These are phyloP conservation scores for Chloropsis hardwickii DNA, from an alignment of 2,113 vertebrate species.

Conservation along the genomic window DNA sequence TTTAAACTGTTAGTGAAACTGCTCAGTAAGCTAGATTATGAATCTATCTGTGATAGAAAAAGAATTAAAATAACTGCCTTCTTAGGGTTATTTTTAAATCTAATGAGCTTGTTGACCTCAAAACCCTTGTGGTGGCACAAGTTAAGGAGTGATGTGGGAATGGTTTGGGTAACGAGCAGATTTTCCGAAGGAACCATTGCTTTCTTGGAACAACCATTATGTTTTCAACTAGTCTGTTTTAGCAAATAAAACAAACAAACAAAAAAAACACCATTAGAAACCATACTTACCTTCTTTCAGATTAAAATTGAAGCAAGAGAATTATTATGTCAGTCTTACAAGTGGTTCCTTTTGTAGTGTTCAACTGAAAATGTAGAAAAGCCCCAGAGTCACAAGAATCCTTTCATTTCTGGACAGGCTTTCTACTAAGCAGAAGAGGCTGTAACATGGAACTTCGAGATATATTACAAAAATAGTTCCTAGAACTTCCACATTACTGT, in stretches of 20 bases:
- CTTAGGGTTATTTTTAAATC: not conserved
- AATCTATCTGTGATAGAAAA: not conserved
- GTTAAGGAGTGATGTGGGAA: not conserved
- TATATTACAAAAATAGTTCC: not conserved
- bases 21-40: not conserved
- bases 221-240: not conserved
- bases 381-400: not conserved
- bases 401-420: not conserved
- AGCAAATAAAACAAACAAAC: not conserved
- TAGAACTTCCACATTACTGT: not conserved
- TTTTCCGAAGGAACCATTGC: not conserved
- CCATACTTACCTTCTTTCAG: not conserved
- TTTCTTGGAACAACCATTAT: not conserved
- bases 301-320: not conserved
- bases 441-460: not conserved
- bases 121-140: not conserved
- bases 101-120: not conserved
- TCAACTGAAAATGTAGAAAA: not conserved
- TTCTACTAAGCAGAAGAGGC: not conserved
- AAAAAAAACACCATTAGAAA: not conserved
- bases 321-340: not conserved
- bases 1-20: not conserved
- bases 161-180: not conserved
- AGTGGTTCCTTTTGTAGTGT: not conserved
- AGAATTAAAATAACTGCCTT: not conserved